phyloP scores from a whole-genome alignment of 1,140 invertebrate genomes.

The Drosophila aff. region DNA sequence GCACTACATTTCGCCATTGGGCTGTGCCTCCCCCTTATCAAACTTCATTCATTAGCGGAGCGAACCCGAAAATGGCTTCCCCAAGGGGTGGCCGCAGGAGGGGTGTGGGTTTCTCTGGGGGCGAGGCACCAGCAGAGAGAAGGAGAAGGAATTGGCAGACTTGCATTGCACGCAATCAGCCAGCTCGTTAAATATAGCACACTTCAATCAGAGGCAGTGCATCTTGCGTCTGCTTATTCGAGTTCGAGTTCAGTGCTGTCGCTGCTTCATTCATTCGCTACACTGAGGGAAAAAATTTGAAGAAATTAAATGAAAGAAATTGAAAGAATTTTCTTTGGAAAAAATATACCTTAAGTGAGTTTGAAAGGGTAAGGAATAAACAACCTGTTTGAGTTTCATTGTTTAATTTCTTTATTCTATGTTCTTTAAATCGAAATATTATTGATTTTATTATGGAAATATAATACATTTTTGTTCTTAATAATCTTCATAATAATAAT shows the following conservation, averaged over 20 bases:
- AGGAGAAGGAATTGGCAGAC: slow-evolving; percentile 62
- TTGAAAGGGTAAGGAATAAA: neutral
- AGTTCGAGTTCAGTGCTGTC: slow-evolving; percentile 60
- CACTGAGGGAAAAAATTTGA: slow-evolving; percentile 2
- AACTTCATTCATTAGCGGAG: slow-evolving; percentile 76
- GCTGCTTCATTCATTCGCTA: slow-evolving; percentile 34
- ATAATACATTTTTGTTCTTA: neutral
- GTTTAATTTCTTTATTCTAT: too few species aligned
- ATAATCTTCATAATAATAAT: neutral
- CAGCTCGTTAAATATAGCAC: slow-evolving; percentile 75
- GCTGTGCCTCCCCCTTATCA: slow-evolving; percentile 55
- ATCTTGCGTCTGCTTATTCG: slow-evolving; percentile 51
- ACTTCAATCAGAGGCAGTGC: slow-evolving; percentile 74
- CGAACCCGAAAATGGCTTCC: slow-evolving; percentile 11
- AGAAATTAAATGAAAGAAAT: neutral
- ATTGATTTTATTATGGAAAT: neutral
- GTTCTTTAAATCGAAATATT: too few species aligned
- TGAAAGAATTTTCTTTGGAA: neutral
- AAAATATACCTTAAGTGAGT: neutral
- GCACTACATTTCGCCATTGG: slow-evolving; percentile 27
- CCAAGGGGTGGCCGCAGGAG: neutral
- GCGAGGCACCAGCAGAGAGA: neutral
- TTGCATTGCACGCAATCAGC: slow-evolving; percentile 58
- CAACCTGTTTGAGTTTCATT: too few species aligned
- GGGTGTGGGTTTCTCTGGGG: neutral